Evolutionary conservation across 2,113 vertebrate genomes (phyloP).

Genomic region (Cyprinodon variegatus): DNA sequence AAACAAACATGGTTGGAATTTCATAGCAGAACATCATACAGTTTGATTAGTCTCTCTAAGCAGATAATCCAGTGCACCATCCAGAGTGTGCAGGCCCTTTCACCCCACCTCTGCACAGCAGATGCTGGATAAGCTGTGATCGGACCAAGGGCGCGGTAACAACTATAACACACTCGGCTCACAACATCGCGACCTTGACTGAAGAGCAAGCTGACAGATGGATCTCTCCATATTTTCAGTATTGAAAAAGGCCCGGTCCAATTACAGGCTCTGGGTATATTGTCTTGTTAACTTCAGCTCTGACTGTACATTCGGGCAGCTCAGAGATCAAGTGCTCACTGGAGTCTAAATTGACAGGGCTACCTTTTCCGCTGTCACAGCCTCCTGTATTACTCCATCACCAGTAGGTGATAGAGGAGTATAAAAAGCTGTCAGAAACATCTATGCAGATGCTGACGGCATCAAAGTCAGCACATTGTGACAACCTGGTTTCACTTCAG

Average conservation of each 20-base stretch:
- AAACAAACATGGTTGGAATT: conserved; percentile 37
- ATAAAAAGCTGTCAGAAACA: conserved; percentile 59
- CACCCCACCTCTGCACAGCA: conserved; percentile 47
- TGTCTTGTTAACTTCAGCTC: conserved; percentile 66
- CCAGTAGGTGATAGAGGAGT: conserved; percentile 53
- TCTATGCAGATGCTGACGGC: conserved; percentile 65
- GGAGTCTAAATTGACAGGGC: conserved; percentile 69
- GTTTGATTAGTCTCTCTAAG: conserved; percentile 70
- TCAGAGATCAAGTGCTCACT: conserved; percentile 61
- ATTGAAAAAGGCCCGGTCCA: conserved; percentile 40
- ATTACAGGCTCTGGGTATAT: conserved; percentile 65
- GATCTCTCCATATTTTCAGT: conserved; percentile 49
- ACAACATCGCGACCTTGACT: conserved; percentile 58
- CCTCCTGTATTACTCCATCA: conserved; percentile 55
- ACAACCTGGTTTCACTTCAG: conserved; percentile 65
- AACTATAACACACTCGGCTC: conserved; percentile 47
- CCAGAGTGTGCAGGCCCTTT: conserved; percentile 26
- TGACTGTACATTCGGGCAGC: conserved; percentile 57
- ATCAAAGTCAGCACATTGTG: conserved; percentile 59
- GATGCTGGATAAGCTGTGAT: conserved; percentile 61
- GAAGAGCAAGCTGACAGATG: conserved; percentile 48
- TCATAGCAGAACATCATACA: conserved; percentile 36
- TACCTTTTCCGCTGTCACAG: conserved; percentile 67
- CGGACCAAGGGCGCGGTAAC: conserved; percentile 35
- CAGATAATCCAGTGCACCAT: conserved; percentile 63